phyloP scores from a whole-genome alignment of 2,797 vertebrate species.

The Paguma larvata region DNA sequence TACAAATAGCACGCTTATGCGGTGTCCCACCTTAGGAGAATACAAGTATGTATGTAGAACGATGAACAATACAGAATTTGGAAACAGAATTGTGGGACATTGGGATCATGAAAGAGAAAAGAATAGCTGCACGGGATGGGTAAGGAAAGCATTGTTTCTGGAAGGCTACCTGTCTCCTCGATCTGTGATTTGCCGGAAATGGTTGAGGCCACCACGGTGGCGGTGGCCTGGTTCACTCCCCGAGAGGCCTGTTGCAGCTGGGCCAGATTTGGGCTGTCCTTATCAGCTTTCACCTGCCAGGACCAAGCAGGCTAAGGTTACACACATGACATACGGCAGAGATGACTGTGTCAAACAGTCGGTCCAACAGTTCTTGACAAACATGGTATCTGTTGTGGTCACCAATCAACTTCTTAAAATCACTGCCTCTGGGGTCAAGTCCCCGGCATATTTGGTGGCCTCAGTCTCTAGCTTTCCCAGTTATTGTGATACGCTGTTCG shows the following conservation, averaged over 20 bases:
- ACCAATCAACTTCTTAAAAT: neutral
- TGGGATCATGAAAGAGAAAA: accelerated
- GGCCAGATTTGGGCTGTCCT: conserved; percentile 94
- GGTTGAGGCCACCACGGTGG: conserved; percentile 96
- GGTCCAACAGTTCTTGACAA: neutral
- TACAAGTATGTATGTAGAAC: neutral
- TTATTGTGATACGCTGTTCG: neutral
- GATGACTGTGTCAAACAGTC: neutral
- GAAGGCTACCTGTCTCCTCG: conserved; percentile 93
- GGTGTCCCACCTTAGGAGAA: neutral
- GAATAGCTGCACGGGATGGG: accelerated
- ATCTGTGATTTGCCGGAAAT: conserved; percentile 97
- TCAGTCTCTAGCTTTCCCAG: neutral
- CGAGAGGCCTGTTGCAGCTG: conserved; percentile 95
- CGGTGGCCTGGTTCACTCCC: conserved; percentile 96
- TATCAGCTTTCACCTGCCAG: conserved; percentile 96
- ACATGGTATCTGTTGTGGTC: accelerated
- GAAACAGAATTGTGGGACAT: neutral
- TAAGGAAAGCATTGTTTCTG: neutral
- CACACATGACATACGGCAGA: accelerated
- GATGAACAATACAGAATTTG: neutral
- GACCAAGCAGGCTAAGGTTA: neutral
- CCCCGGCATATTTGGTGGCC: neutral
- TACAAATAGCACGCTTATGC: accelerated
- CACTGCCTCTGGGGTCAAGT: neutral